Evolutionary conservation across 2,113 vertebrate species (phyloP), one percentile per base, ranked within the genome.

Genomic region (Camarhynchus parvulus): DNA sequence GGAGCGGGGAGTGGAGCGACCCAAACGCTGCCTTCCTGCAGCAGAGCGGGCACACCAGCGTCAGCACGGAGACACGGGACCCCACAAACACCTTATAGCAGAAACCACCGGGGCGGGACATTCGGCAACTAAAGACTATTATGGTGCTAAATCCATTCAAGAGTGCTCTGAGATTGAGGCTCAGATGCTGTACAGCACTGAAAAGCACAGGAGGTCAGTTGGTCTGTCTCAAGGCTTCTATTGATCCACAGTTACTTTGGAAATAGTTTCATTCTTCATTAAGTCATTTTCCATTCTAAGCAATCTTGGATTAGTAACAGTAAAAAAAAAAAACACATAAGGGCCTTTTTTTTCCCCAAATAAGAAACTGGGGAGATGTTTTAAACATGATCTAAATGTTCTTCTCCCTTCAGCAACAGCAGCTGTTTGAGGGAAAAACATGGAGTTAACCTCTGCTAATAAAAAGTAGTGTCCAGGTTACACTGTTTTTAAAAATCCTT

Each of bases 81-180:
- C 97, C 99, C 58, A 98, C 98, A 28, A 99, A 99, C 6, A 99
- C 99, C 2, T 98, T 99, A 99, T 99, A 99, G 99, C 98, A 98
- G 94, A 56, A 58, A 73, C 59, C 77, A 35, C 64, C 58, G 61
- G 5, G 91, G 70, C 25, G 10, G 95, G 96, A 97, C 94, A 25
- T 20, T 61, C 0, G 1, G 74, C 56, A 77, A 86, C 18, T 7
- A 77, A 95, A 97, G 96, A 97, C 94, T 84, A 83, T 97, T 97
- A 97, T 98, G 99, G 99, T 99, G 99, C 99, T 99, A 99, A 97
- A 98, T 97, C 97, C 97, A 98, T 97, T 73, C 87, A 61, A 82
- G 92, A 95, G 89, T 94, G 96, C 95, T 97, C 97, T 95, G 97
- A 95, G 79, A 74, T 47, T 33, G 62, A 97, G 89, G 95, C 96